Evolutionary conservation across 2,113 vertebrate species (phyloP).

Genomic region (Rhizomys pruinosus): DNA sequence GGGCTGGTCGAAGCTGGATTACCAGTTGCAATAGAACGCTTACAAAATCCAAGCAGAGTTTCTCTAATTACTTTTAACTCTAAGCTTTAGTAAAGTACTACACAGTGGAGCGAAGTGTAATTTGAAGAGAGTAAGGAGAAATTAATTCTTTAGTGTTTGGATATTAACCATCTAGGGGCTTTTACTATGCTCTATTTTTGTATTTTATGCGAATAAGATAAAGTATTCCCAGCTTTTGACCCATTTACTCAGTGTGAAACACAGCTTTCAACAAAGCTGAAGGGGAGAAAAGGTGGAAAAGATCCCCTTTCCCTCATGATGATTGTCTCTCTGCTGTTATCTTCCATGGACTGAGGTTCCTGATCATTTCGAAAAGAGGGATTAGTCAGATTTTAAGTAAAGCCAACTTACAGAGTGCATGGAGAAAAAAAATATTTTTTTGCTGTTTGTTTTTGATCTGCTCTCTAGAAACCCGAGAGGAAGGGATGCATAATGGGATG

Average conservation of each 20-base stretch:
- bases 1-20: constrained; percentile 35
- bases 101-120: not conserved
- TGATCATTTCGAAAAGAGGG: constrained; percentile 50
- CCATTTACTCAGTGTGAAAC: not conserved
- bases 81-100: constrained; percentile 39
- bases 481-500: constrained; percentile 76
- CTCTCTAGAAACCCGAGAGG: constrained; percentile 70
- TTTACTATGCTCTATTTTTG: not conserved
- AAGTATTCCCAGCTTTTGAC: not conserved
- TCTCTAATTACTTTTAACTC: constrained; percentile 18
- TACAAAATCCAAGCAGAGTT: constrained; percentile 35
- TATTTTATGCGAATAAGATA: not conserved
- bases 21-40: constrained; percentile 21
- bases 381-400: constrained; percentile 69
- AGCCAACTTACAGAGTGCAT: constrained; percentile 53
- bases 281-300: constrained; percentile 2
- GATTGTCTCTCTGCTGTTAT: constrained; percentile 38
- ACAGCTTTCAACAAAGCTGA: not conserved
- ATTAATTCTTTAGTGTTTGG: not conserved
- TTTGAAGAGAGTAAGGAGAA: constrained; percentile 8
- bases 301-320: not conserved
- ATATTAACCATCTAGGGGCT: not conserved
- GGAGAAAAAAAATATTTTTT: not conserved
- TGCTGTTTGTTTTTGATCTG: constrained; percentile 50
- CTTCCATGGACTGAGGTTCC: constrained; percentile 46